phyloP scores from a whole-genome alignment of 2,888 invertebrate species.

The Pseudococcus jackbeardsleyi region DNA sequence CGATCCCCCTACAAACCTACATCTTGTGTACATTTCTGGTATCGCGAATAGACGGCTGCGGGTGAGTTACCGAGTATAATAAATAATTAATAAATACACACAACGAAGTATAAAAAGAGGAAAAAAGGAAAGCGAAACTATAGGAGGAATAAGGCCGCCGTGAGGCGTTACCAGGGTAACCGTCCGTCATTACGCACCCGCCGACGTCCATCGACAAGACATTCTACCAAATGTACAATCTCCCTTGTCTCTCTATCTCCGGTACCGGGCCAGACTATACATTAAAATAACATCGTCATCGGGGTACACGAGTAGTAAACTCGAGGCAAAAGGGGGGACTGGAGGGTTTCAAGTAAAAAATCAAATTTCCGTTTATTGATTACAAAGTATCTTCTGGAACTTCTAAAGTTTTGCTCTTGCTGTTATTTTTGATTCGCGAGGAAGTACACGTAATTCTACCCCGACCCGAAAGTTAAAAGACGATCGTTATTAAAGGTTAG shows the following conservation, averaged over 20 bases:
- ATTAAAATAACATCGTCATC: not conserved
- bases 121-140: slow-evolving; percentile 26
- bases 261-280: not conserved
- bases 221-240: not conserved
- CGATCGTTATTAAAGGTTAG: not conserved
- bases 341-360: not conserved
- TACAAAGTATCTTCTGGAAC: not conserved
- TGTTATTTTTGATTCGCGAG: not conserved
- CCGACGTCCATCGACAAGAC: slow-evolving; percentile 34
- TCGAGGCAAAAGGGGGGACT: too few relatives aligned
- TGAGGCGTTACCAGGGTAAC: slow-evolving; percentile 32
- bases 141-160: slow-evolving; percentile 26
- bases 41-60: not conserved
- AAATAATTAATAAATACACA: slow-evolving; percentile 53
- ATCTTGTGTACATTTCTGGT: not conserved
- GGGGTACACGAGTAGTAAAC: not conserved
- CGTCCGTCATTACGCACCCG: slow-evolving; percentile 41
- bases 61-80: slow-evolving; percentile 18
- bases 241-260: not conserved
- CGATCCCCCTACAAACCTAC: slow-evolving; percentile 15
- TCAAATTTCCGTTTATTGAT: slow-evolving; percentile 43
- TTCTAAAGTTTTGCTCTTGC: not conserved
- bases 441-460: not conserved
- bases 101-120: not conserved
- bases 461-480: not conserved